phyloP scores from a whole-genome alignment of 1,140 invertebrate genomes.

The Ectropis grisescens region DNA sequence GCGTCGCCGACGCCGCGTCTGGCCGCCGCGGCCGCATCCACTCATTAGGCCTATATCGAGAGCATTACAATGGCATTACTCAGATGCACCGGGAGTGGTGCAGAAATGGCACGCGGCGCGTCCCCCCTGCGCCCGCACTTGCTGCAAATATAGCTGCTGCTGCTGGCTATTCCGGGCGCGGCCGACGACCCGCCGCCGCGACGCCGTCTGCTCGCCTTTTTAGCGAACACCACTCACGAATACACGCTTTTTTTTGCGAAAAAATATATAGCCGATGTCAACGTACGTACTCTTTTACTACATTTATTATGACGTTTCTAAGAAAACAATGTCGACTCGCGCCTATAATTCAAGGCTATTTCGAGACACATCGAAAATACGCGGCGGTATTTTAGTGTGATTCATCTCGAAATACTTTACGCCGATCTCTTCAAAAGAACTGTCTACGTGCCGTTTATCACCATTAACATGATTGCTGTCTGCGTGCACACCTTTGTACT shows the following conservation, averaged over 20 bases:
- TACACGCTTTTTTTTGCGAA: slow-evolving; percentile 60
- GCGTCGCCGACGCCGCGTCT: slow-evolving; percentile 48
- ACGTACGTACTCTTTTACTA: slow-evolving; percentile 39
- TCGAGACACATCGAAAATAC: too few species aligned
- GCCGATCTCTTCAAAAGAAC: too few species aligned
- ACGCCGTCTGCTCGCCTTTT: slow-evolving; percentile 67
- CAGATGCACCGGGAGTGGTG: slow-evolving; percentile 63
- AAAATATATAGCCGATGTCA: slow-evolving; percentile 57
- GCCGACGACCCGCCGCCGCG: slow-evolving; percentile 65
- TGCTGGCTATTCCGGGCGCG: slow-evolving; percentile 63
- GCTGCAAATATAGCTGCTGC: slow-evolving; percentile 64
- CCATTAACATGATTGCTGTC: too few species aligned
- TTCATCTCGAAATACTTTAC: too few species aligned
- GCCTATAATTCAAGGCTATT: too few species aligned
- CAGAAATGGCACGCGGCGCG: slow-evolving; percentile 58
- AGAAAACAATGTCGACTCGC: slow-evolving; percentile 3
- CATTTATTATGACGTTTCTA: slow-evolving; percentile 28
- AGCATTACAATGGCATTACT: slow-evolving; percentile 68
- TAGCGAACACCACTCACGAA: slow-evolving; percentile 57
- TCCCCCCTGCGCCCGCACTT: slow-evolving; percentile 39
- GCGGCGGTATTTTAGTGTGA: too few species aligned
- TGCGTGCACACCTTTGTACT: too few species aligned
- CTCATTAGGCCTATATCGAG: slow-evolving; percentile 53
- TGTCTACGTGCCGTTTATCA: too few species aligned
- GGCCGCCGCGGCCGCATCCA: slow-evolving; percentile 19